Conservation (phyloP, 2,797 vertebrate genomes). For the Discoglossus pictus region DNA sequence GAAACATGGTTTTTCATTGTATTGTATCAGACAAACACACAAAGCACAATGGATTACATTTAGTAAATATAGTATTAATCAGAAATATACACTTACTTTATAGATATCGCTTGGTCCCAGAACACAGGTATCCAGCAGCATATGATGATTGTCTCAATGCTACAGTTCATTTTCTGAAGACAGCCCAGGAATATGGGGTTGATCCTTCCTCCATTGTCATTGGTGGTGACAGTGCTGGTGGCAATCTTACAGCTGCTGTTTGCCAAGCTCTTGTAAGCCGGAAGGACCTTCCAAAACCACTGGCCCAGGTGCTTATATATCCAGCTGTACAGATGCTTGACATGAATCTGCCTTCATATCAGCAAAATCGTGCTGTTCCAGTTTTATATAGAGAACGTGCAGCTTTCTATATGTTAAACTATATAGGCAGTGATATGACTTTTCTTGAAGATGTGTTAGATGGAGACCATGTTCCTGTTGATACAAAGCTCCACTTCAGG, state of each 20-base stretch:
- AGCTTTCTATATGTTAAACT: constrained; percentile 64
- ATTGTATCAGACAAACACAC: too few relatives aligned
- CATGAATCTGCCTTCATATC: constrained; percentile 82
- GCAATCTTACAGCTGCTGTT: constrained; percentile 67
- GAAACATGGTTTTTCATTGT: too few relatives aligned
- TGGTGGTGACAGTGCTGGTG: constrained; percentile 81
- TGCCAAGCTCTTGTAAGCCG: constrained; percentile 68
- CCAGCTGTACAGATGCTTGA: constrained; percentile 74
- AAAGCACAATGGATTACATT: too few relatives aligned
- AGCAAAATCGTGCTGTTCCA: constrained; percentile 75
- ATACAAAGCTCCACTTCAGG: constrained; percentile 64
- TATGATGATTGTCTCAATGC: constrained; percentile 73
- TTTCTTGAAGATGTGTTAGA: constrained; percentile 55
- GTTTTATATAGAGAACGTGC: constrained; percentile 65
- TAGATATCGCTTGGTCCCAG: constrained; percentile 76
- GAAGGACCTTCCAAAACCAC: constrained; percentile 72
- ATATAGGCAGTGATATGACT: constrained; percentile 63
- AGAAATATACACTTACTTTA: constrained; percentile 11
- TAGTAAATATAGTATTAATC: neutral
- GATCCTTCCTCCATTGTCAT: constrained; percentile 72
- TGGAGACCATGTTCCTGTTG: constrained; percentile 68
- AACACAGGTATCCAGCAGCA: constrained; percentile 71
- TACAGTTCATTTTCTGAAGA: constrained; percentile 76
- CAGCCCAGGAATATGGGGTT: constrained; percentile 71
- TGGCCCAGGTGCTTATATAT: constrained; percentile 83